A percentile compares a stretch with the other conserved stretches of the same genome.
These are phyloP conservation scores for Onychomys torridus DNA, from an alignment of 2,797 vertebrate genomes.

Conservation along the genomic window DNA sequence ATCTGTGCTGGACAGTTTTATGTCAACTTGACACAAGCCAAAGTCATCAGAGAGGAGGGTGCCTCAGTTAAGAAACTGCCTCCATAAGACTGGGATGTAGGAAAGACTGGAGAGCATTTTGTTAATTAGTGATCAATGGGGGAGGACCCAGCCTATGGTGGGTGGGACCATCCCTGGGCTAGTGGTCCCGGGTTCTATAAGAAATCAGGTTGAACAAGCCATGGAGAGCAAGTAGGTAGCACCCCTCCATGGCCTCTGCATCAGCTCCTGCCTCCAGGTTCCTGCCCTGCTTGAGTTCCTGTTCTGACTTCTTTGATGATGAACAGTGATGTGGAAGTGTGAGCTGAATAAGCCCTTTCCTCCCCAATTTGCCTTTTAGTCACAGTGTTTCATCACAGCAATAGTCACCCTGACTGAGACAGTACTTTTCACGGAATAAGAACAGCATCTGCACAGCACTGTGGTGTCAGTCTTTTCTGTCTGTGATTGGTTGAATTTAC, in stretches of 20 bases:
- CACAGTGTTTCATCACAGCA: background rate
- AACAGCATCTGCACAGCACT: accelerated
- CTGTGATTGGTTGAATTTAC: background rate
- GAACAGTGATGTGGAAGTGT: too few relatives aligned
- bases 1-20: background rate
- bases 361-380: background rate
- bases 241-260: background rate
- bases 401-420: background rate
- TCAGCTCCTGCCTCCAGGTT: background rate
- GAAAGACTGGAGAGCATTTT: background rate
- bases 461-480: background rate
- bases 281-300: background rate
- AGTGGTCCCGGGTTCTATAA: background rate
- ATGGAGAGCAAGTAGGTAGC: background rate
- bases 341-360: background rate
- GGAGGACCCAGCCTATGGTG: background rate
- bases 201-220: background rate
- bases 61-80: background rate
- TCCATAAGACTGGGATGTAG: background rate
- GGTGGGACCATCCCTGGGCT: background rate
- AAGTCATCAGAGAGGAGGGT: background rate
- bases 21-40: background rate
- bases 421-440: too few relatives aligned
- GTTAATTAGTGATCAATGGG: background rate
- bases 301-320: background rate